A percentile compares a stretch with the other conserved stretches of the same genome.
Evolutionary conservation across 2,797 vertebrate species (phyloP).

Genomic region (Girardinus metallicus): DNA sequence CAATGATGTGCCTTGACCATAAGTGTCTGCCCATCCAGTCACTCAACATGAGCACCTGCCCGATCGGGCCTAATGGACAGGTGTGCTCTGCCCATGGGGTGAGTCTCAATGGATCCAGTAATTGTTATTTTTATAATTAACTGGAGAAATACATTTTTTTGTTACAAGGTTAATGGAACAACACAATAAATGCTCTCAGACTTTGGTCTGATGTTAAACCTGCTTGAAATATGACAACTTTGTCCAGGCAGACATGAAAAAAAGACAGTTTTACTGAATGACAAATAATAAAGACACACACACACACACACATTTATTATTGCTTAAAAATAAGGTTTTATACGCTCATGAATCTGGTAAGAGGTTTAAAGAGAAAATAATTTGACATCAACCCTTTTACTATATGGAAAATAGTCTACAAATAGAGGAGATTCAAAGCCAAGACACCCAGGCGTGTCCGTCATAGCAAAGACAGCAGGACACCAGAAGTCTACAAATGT

Average conservation of each 20-base stretch:
- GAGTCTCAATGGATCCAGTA: constrained; percentile 68
- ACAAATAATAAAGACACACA: not conserved
- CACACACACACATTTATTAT: not conserved
- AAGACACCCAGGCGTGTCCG: not conserved
- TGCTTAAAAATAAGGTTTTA: not conserved
- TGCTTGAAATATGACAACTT: not conserved
- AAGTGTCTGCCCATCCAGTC: constrained; percentile 98
- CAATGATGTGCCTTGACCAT: constrained; percentile 99
- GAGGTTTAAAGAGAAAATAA: not conserved
- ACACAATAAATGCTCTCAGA: not conserved
- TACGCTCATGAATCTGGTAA: not conserved
- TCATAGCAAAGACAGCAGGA: not conserved
- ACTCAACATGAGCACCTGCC: constrained; percentile 96
- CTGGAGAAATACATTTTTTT: not conserved
- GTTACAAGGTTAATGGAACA: not conserved
- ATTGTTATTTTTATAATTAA: not conserved
- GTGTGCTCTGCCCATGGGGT: constrained; percentile 98
- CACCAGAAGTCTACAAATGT: not conserved
- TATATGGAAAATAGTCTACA: not conserved
- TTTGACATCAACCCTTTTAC: not conserved
- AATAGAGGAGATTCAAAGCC: not conserved
- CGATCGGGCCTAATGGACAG: constrained; percentile 89
- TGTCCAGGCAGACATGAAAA: not conserved
- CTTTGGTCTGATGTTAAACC: not conserved
- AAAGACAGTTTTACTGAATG: not conserved